Evolutionary conservation across 2,113 vertebrate genomes (phyloP).

Genomic region (Catagonus wagneri): DNA sequence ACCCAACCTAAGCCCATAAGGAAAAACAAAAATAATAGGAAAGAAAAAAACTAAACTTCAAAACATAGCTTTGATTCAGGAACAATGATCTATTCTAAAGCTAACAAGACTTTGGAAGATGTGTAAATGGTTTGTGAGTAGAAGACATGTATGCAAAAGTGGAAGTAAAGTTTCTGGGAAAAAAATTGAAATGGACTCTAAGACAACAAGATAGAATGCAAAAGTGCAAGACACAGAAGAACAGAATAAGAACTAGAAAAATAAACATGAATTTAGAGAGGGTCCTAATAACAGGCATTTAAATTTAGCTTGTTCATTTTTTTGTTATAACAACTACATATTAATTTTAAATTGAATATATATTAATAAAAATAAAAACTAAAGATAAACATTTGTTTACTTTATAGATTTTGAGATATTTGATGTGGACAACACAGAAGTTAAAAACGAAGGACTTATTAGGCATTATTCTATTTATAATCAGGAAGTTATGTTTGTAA

Average conservation of each 20-base stretch:
- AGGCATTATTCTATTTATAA: background rate
- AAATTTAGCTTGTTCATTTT: background rate
- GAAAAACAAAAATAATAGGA: slow-evolving; percentile 30
- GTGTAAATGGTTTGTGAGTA: background rate
- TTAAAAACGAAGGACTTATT: background rate
- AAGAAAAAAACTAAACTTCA: background rate
- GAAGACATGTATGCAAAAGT: background rate
- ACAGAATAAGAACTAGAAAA: background rate
- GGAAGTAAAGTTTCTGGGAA: background rate
- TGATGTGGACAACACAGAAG: background rate
- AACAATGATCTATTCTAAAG: background rate
- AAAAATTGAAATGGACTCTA: background rate
- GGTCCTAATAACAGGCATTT: background rate
- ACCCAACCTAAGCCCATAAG: background rate
- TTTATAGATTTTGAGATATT: slow-evolving; percentile 18
- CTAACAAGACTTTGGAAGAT: background rate
- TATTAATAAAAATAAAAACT: slow-evolving; percentile 39
- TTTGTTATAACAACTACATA: background rate
- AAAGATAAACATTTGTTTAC: background rate
- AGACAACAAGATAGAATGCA: background rate
- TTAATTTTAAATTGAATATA: slow-evolving; percentile 20
- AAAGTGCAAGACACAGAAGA: background rate
- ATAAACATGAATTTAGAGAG: background rate
- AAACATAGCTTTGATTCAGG: slow-evolving; percentile 24
- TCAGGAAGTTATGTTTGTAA: background rate